Evolutionary conservation across 2,113 vertebrate species (phyloP).

Genomic region (Azemiops feae): DNA sequence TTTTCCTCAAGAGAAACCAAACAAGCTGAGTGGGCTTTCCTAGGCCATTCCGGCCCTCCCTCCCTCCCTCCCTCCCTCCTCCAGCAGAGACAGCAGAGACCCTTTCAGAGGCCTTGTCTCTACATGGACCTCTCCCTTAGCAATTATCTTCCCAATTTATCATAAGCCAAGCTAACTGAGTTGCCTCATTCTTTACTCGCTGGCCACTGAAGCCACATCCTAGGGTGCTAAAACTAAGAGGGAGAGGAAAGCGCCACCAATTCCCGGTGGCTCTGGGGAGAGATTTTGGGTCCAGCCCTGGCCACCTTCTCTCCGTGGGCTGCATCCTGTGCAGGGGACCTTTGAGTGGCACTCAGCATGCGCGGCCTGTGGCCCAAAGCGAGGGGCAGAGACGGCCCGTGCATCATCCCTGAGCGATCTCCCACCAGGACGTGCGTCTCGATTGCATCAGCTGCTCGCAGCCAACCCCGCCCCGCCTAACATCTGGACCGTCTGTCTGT

Average conservation of each 20-base stretch:
- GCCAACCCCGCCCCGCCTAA: slow-evolving; percentile 60
- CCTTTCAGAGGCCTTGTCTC: slow-evolving; percentile 25
- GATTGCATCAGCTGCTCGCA: neutral
- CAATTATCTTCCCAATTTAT: neutral
- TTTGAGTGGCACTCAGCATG: neutral
- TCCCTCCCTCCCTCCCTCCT: neutral
- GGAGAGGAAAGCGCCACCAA: slow-evolving; percentile 43
- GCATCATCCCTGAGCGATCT: slow-evolving; percentile 37
- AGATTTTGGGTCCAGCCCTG: slow-evolving; percentile 26
- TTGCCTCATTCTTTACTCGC: slow-evolving; percentile 35
- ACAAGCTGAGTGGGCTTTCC: neutral
- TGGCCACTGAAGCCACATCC: slow-evolving; percentile 44
- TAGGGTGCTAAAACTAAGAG: slow-evolving; percentile 50
- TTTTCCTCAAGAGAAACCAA: neutral
- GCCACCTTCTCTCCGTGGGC: slow-evolving; percentile 38
- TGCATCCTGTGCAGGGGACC: slow-evolving; percentile 35
- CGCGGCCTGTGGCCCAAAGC: slow-evolving; percentile 28
- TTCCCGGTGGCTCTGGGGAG: slow-evolving; percentile 42
- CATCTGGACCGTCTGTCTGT: slow-evolving; percentile 72
- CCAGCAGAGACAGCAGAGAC: slow-evolving; percentile 6
- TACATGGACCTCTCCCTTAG: slow-evolving; percentile 33
- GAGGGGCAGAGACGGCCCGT: neutral
- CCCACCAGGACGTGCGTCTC: slow-evolving; percentile 42
- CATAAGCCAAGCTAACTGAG: neutral
- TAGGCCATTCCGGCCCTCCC: neutral